These are phyloP conservation scores for Xiphophorus birchmanni DNA, from an alignment of 2,797 vertebrate genomes.

Conservation along the genomic window DNA sequence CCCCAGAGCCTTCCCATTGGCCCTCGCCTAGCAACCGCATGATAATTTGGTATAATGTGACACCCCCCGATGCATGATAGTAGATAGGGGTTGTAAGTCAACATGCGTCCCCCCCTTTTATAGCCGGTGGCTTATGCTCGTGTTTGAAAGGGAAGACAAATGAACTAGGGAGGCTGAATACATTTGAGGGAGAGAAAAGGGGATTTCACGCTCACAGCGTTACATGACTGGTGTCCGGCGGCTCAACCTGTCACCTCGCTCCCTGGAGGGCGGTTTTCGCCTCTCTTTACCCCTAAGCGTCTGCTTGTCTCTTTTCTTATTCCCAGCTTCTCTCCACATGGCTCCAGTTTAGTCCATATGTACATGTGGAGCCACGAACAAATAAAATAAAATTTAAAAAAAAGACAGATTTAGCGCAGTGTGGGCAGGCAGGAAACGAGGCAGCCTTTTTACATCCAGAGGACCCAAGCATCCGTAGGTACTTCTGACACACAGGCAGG, in stretches of 20 bases:
- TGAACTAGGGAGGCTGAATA: slow-evolving; percentile 55
- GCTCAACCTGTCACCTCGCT: slow-evolving; percentile 64
- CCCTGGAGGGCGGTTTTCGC: slow-evolving; percentile 56
- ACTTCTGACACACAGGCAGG: slow-evolving; percentile 57
- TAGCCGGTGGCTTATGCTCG: slow-evolving; percentile 54
- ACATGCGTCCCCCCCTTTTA: slow-evolving; percentile 39
- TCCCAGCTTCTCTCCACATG: slow-evolving; percentile 48
- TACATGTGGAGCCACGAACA: slow-evolving; percentile 26
- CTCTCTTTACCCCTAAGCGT: slow-evolving; percentile 33
- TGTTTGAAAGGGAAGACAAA: slow-evolving; percentile 62
- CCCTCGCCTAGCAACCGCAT: slow-evolving; percentile 81
- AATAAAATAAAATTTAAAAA: not conserved
- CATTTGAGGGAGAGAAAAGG: slow-evolving; percentile 53
- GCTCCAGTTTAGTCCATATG: slow-evolving; percentile 33
- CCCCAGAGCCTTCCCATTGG: slow-evolving; percentile 69
- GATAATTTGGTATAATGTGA: slow-evolving; percentile 83
- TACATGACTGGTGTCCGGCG: slow-evolving; percentile 72
- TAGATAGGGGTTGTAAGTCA: slow-evolving; percentile 72
- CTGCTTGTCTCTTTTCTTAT: slow-evolving; percentile 43
- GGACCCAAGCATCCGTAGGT: slow-evolving; percentile 64
- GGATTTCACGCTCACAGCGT: slow-evolving; percentile 74
- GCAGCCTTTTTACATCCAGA: slow-evolving; percentile 56
- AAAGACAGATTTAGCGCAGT: slow-evolving; percentile 6
- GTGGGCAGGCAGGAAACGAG: slow-evolving; percentile 64
- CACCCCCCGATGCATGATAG: slow-evolving; percentile 79